A percentile compares a stretch with the other conserved stretches of the same genome.
Evolutionary conservation across 2,888 invertebrate species (phyloP).

Genomic region (Noctua comes): DNA sequence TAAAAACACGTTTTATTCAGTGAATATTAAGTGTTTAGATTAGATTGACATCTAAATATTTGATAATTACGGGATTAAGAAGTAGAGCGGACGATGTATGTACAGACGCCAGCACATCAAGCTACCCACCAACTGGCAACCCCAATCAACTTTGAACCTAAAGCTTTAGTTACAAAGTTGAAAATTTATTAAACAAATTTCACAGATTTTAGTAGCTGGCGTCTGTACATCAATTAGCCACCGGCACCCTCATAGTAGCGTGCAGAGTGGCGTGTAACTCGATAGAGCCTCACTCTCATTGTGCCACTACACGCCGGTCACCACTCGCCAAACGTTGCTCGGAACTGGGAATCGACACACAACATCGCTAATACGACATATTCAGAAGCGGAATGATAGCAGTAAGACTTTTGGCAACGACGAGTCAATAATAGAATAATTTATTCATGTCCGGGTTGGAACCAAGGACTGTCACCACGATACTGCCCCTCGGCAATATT

Average conservation of each 20-base stretch:
- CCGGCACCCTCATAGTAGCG: background rate
- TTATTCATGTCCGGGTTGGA: conserved; percentile 16
- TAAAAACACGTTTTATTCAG: conserved; percentile 2
- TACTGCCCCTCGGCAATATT: background rate
- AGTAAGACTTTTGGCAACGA: conserved; percentile 19
- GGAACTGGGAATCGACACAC: background rate
- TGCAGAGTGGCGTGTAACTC: background rate
- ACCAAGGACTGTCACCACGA: background rate
- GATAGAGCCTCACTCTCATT: background rate
- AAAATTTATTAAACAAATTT: no score
- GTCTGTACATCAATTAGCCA: conserved; percentile 14
- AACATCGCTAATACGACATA: background rate
- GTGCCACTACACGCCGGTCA: background rate
- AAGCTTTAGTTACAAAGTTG: no score
- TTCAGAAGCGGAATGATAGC: background rate
- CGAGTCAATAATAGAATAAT: conserved; percentile 15
- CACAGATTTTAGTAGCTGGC: no score
- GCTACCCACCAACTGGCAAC: no score
- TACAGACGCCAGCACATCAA: no score
- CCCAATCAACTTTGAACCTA: no score
- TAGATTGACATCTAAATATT: conserved; percentile 22
- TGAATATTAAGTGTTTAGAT: conserved; percentile 12
- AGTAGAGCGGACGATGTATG: background rate
- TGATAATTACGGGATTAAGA: background rate
- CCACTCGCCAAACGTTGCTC: background rate